phyloP scores from a whole-genome alignment of 1,140 invertebrate species.

The Mycetomoellerius zeteki region DNA sequence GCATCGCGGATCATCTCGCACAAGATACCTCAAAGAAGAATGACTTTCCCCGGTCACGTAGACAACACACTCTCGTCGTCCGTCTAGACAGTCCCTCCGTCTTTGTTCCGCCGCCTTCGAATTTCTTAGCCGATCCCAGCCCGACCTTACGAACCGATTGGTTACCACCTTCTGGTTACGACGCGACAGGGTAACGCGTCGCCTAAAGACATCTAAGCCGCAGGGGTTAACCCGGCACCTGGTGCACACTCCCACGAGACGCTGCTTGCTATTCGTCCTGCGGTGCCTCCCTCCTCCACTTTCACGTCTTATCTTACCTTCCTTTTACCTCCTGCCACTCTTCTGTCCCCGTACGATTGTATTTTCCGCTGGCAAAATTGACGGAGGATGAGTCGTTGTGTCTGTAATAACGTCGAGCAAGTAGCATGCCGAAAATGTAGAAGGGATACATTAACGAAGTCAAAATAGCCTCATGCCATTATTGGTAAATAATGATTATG shows the following conservation, averaged over 20 bases:
- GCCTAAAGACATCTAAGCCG: conserved; percentile 83
- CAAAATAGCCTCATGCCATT: neutral
- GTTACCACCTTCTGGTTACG: conserved; percentile 79
- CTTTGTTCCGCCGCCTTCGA: conserved; percentile 61
- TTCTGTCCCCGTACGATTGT: conserved; percentile 61
- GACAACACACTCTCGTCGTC: conserved; percentile 64
- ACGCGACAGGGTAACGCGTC: conserved; percentile 77
- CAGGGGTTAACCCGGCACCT: conserved; percentile 84
- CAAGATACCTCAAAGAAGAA: conserved; percentile 70
- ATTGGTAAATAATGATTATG: neutral
- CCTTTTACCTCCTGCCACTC: conserved; percentile 66
- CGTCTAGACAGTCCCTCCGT: conserved; percentile 73
- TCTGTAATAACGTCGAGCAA: conserved; percentile 19
- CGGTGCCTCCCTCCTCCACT: conserved; percentile 71
- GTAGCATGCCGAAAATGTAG: neutral
- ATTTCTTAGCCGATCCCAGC: conserved; percentile 68
- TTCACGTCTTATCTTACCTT: conserved; percentile 67
- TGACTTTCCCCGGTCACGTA: conserved; percentile 81
- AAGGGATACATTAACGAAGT: neutral
- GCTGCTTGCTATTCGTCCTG: conserved; percentile 84
- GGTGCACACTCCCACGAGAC: conserved; percentile 85
- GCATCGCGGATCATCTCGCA: conserved; percentile 73
- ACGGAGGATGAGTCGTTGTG: conserved; percentile 43
- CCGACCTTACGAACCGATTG: conserved; percentile 77
- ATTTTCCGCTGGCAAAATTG: conserved; percentile 59